Conservation (phyloP, 2,797 vertebrate species). For the Benthosema pterotum region DNA sequence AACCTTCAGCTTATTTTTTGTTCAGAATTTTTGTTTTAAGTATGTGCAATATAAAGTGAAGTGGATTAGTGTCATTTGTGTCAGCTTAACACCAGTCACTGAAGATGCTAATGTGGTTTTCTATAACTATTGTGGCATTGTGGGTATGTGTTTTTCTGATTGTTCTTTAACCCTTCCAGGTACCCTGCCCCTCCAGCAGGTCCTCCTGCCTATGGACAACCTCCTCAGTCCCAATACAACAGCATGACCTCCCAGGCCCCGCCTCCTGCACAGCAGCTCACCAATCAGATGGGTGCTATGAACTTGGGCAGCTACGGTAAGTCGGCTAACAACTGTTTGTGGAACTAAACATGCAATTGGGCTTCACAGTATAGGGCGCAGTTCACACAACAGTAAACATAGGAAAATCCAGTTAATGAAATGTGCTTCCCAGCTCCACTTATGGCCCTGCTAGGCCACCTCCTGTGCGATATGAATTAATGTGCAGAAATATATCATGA, state of each 20-base stretch:
- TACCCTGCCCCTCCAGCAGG: conserved; percentile 74
- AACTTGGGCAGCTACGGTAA: conserved; percentile 88
- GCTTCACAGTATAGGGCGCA: background rate
- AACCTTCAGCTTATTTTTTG: too few species aligned
- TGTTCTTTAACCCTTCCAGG: conserved; percentile 61
- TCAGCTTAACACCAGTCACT: background rate
- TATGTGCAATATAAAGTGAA: too few species aligned
- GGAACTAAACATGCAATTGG: background rate
- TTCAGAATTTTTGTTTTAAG: too few species aligned
- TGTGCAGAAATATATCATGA: too few species aligned
- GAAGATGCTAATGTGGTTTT: background rate
- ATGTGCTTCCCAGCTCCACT: too few species aligned
- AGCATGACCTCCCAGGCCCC: conserved; percentile 68
- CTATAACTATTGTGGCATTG: background rate
- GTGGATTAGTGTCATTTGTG: background rate
- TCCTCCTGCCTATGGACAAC: conserved; percentile 73
- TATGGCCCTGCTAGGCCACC: too few species aligned
- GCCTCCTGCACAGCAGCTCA: conserved; percentile 81
- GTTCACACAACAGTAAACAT: background rate
- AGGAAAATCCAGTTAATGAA: background rate
- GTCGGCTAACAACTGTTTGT: conserved; percentile 14
- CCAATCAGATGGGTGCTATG: conserved; percentile 88
- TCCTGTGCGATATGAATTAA: too few species aligned
- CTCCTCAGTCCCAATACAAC: conserved; percentile 74
- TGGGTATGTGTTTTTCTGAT: background rate